Conservation (phyloP, 2,888 invertebrate species). For the Megamerina dolium region DNA sequence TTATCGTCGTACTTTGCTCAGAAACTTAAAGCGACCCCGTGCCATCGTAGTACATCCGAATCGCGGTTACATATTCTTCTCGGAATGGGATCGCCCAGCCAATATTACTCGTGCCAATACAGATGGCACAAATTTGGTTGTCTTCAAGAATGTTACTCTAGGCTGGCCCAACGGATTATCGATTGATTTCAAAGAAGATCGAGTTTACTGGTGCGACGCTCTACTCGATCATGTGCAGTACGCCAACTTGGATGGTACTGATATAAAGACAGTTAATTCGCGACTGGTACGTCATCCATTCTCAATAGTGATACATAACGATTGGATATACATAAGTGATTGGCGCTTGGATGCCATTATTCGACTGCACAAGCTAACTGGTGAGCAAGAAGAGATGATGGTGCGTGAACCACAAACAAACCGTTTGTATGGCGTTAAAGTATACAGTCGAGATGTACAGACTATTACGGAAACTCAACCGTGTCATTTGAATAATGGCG, state of each 20-base stretch:
- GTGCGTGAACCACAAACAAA: slow-evolving; percentile 86
- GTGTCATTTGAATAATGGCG: slow-evolving; percentile 77
- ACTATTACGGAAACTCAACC: slow-evolving; percentile 68
- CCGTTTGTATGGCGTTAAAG: slow-evolving; percentile 85
- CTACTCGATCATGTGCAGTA: slow-evolving; percentile 93
- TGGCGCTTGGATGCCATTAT: slow-evolving; percentile 95
- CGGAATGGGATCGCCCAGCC: slow-evolving; percentile 94
- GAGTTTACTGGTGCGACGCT: slow-evolving; percentile 97
- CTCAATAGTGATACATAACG: slow-evolving; percentile 82
- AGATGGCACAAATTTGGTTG: slow-evolving; percentile 80
- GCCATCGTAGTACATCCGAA: slow-evolving; percentile 97
- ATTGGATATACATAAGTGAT: slow-evolving; percentile 95
- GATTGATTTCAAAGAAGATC: slow-evolving; percentile 80
- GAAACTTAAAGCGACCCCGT: slow-evolving; percentile 84
- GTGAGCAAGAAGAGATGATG: slow-evolving; percentile 79
- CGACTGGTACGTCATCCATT: slow-evolving; percentile 82
- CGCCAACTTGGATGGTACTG: slow-evolving; percentile 82
- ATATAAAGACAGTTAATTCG: slow-evolving; percentile 84
- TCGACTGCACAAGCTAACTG: slow-evolving; percentile 79
- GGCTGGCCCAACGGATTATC: slow-evolving; percentile 98
- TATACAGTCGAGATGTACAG: slow-evolving; percentile 73
- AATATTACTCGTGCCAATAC: slow-evolving; percentile 90
- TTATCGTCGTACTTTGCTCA: slow-evolving; percentile 74
- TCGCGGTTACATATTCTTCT: slow-evolving; percentile 88
- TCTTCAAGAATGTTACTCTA: slow-evolving; percentile 83